Evolutionary conservation across 2,888 invertebrate genomes (phyloP), one percentile per base, ranked within the genome.

Genomic region (Archips crataeganus): DNA sequence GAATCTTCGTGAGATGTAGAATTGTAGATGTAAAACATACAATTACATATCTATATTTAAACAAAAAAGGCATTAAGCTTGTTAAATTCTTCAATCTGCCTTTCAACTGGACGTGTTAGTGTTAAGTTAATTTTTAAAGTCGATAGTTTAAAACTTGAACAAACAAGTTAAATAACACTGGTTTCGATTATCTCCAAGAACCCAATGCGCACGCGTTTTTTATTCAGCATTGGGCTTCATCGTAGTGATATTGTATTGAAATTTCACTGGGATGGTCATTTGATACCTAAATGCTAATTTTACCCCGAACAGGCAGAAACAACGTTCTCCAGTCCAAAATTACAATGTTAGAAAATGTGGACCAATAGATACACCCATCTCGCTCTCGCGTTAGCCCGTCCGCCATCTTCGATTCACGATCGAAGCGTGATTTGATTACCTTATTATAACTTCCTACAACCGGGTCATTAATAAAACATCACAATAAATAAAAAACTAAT

Each of bases 401-500:
- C 63, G 75, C 75, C 69, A 74, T 76, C 70, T 74, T 69, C 62
- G 34, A 63, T 39, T 32, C 42, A 34, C n/a, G 67, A 54, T 23
- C 54, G 70, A 65, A 68, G 71, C 65, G 70, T 45, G 59, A 74
- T 23, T 65, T 64, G 65, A 70, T 74, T 71, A 75, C 64, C 66
- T 75, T 75, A 77, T 32, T 69, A 74, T 71, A 74, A 73, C 54
- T 66, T 66, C 62, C 65, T 72, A 74, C 70, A 75, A 68, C 73
- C 73, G 71, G 70, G 63, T 65, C 73, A 74, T 76, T 77, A 75
- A 82, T 84, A 85, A 85, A 84, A 87, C 83, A 89, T 89, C 90
- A 90, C 90, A 90, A 90, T 90, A 90, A 91, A 90, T 90, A 88
- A 84, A 23, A 88, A 71, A 73, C 66, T 70, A 85, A 86, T 86